These are phyloP conservation scores for Rynchops niger DNA, from an alignment of 2,113 vertebrate species.

Conservation along the genomic window DNA sequence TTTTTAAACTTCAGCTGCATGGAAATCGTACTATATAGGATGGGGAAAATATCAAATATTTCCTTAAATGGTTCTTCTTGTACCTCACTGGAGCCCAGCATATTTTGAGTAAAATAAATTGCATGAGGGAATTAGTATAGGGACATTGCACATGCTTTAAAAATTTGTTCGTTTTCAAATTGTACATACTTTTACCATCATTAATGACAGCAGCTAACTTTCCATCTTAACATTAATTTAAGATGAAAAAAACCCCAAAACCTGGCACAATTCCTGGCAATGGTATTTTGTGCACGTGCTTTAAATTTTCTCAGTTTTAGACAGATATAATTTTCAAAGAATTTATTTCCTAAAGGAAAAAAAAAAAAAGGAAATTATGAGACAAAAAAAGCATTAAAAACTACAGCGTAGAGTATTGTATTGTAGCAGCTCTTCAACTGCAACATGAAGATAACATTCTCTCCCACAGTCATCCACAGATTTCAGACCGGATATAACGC, in stretches of 20 bases:
- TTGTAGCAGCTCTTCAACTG: not conserved
- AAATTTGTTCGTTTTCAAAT: constrained; percentile 18
- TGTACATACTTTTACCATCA: not conserved
- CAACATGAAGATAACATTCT: not conserved
- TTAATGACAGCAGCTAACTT: not conserved
- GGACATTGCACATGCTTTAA: not conserved
- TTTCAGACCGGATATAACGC: not conserved
- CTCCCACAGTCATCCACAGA: not conserved
- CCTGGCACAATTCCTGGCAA: not conserved
- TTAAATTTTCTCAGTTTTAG: not conserved
- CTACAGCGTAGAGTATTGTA: not conserved
- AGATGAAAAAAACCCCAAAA: not conserved
- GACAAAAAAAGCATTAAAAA: not conserved
- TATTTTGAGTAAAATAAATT: constrained; percentile 25
- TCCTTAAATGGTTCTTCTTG: not conserved
- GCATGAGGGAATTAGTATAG: not conserved
- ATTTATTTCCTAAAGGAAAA: not conserved
- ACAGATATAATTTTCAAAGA: not conserved
- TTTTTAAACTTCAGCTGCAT: constrained; percentile 24
- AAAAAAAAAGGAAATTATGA: not conserved
- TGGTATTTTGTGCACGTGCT: not conserved
- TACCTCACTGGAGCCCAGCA: not conserved
- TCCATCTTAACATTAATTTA: not conserved
- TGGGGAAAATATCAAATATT: not conserved
- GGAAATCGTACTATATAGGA: not conserved